phyloP scores from a whole-genome alignment of 1,140 invertebrate genomes.

The Orius laevigatus region DNA sequence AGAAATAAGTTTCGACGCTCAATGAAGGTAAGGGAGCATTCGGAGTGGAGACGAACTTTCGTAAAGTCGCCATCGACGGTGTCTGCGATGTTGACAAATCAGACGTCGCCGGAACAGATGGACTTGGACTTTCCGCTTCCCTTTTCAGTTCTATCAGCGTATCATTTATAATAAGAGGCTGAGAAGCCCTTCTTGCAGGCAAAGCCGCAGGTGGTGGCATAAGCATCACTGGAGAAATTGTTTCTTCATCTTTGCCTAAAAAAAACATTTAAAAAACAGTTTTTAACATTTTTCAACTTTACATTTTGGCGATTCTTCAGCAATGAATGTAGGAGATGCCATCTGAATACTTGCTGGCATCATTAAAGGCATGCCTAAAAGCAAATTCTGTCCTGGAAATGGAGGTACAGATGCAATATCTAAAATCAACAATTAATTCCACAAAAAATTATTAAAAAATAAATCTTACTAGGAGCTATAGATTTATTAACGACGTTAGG shows the following conservation, averaged over 20 bases:
- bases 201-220: constrained; percentile 15
- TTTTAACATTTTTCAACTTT: background rate
- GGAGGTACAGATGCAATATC: background rate
- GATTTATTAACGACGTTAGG: too few relatives aligned
- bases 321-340: constrained; percentile 2
- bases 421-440: background rate
- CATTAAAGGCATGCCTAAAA: constrained; percentile 6
- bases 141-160: constrained; percentile 12
- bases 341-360: constrained; percentile 3
- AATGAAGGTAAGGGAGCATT: constrained; percentile 33
- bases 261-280: background rate
- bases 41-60: constrained; percentile 25
- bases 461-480: too few relatives aligned
- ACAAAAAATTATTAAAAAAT: background rate
- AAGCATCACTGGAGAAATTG: constrained; percentile 15
- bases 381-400: constrained; percentile 7
- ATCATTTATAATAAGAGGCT: background rate
- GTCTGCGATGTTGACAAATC: constrained; percentile 27
- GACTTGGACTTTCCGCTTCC: constrained; percentile 22
- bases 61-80: constrained; percentile 24
- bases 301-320: constrained; percentile 3
- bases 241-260: constrained; percentile 14
- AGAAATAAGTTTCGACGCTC: constrained; percentile 41
- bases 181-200: constrained; percentile 4
- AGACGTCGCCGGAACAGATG: constrained; percentile 25